These are phyloP conservation scores for Melanotaenia boesemani DNA, from an alignment of 2,797 vertebrate genomes.

Conservation along the genomic window DNA sequence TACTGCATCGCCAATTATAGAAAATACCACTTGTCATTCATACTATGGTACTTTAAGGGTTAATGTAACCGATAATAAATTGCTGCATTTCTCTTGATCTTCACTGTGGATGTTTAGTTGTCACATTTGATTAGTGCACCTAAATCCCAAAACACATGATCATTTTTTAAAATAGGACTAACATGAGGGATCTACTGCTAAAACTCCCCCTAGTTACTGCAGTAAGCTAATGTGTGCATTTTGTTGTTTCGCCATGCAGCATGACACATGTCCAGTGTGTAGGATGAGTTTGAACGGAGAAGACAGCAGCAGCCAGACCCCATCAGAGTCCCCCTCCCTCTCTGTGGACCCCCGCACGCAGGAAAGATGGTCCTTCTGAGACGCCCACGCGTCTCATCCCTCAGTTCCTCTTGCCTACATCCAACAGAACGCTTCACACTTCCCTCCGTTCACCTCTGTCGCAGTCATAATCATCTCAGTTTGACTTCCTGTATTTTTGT, in stretches of 20 bases:
- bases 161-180: not conserved
- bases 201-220: not conserved
- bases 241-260: constrained; percentile 79
- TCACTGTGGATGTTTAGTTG: not conserved
- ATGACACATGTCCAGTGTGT: constrained; percentile 97
- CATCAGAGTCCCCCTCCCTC: constrained; percentile 85
- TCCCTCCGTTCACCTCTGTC: constrained; percentile 57
- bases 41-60: too few species aligned
- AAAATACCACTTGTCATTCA: too few species aligned
- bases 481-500: constrained; percentile 62
- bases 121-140: not conserved
- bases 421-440: constrained; percentile 52
- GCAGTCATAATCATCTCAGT: constrained; percentile 68
- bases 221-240: constrained; percentile 22
- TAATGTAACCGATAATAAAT: too few species aligned
- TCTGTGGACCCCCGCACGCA: constrained; percentile 89
- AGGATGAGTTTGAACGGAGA: constrained; percentile 95
- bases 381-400: constrained; percentile 47
- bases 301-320: constrained; percentile 88
- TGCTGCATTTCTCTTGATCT: not conserved
- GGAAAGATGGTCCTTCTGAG: constrained; percentile 97
- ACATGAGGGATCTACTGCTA: not conserved
- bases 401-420: constrained; percentile 41
- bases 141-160: not conserved
- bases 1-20: too few species aligned